phyloP scores from a whole-genome alignment of 2,888 invertebrate genomes.

The Phyto melanocephala region DNA sequence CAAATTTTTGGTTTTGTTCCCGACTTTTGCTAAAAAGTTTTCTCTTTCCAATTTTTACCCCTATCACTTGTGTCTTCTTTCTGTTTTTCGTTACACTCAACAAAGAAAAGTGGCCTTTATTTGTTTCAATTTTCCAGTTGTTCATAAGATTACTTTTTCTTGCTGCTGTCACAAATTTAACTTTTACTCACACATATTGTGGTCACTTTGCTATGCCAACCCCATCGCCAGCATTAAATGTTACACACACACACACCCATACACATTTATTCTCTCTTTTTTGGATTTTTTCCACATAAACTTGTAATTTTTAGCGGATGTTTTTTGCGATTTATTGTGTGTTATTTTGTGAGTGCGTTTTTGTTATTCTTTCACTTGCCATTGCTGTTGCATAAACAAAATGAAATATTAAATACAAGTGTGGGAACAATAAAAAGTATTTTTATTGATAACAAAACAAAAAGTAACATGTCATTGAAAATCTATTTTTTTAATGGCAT shows the following conservation, averaged over 20 bases:
- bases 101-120: constrained; percentile 10
- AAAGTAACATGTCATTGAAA: constrained; percentile 34
- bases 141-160: neutral
- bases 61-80: neutral
- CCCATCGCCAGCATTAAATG: neutral
- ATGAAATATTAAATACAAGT: constrained; percentile 35
- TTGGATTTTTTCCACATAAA: constrained; percentile 5
- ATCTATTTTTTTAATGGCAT: constrained; percentile 32
- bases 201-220: neutral
- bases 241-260: neutral
- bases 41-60: neutral
- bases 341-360: neutral
- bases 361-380: neutral
- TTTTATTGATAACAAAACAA: constrained; percentile 36
- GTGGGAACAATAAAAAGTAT: constrained; percentile 49
- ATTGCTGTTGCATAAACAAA: constrained; percentile 11
- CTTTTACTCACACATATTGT: neutral
- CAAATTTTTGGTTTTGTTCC: constrained; percentile 14
- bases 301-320: constrained; percentile 47
- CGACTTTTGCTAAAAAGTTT: neutral
- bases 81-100: neutral
- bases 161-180: neutral
- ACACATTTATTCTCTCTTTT: neutral
- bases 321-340: constrained; percentile 19
- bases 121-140: constrained; percentile 8